These are phyloP conservation scores for Julus scanicus DNA, from an alignment of 2,888 invertebrate species.

Conservation along the genomic window DNA sequence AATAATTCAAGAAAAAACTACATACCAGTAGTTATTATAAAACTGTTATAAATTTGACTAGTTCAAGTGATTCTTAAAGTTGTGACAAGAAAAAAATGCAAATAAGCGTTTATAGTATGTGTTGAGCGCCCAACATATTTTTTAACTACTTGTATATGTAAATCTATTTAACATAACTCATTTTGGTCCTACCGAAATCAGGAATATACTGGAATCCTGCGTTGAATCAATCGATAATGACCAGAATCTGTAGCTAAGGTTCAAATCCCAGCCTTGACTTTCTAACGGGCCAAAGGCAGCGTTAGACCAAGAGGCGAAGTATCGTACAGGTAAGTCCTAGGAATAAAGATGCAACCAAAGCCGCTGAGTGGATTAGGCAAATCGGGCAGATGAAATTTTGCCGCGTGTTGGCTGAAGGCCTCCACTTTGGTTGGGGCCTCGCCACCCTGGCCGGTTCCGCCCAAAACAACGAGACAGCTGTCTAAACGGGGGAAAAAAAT, in stretches of 20 bases:
- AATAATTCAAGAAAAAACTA: no score
- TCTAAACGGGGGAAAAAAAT: not conserved
- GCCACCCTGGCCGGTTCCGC: not conserved
- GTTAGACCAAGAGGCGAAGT: not conserved
- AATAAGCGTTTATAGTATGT: no score
- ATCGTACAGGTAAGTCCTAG: slow-evolving; percentile 18
- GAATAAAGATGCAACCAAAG: slow-evolving; percentile 46
- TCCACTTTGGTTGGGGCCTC: slow-evolving; percentile 36
- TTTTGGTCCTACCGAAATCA: no score
- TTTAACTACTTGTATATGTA: no score
- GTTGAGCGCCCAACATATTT: no score
- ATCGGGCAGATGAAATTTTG: slow-evolving; percentile 25
- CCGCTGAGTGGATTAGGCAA: slow-evolving; percentile 21
- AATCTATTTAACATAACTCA: no score
- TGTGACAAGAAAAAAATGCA: no score
- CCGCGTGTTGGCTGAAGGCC: not conserved
- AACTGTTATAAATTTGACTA: no score
- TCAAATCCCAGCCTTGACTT: slow-evolving; percentile 61
- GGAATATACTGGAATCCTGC: no score
- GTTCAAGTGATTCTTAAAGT: no score
- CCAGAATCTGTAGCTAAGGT: not conserved
- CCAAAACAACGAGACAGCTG: slow-evolving; percentile 2
- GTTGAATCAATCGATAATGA: no score
- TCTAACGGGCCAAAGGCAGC: slow-evolving; percentile 57
- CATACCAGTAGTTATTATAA: no score